Percentiles rank a stretch among this genome's conserved stretches.
Conservation (phyloP, 2,113 vertebrate genomes). For the Coptodon bakossiorum region DNA sequence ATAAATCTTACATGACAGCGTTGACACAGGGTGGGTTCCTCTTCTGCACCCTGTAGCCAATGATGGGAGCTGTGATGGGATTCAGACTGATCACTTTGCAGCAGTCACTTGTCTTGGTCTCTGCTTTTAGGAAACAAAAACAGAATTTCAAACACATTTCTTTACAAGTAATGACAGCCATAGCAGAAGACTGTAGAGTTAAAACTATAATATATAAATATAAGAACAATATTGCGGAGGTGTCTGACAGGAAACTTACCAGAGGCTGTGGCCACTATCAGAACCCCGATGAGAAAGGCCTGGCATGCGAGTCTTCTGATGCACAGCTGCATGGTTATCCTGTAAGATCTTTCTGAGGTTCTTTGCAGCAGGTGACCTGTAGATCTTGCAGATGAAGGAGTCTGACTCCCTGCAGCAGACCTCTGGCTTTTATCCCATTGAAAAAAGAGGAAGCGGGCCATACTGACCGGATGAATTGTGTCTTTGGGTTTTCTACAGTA, state of each 20-base stretch:
- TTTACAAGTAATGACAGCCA: not conserved
- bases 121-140: not conserved
- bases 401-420: not conserved
- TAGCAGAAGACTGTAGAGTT: not conserved
- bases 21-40: conserved; percentile 43
- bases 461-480: not conserved
- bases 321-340: conserved; percentile 49
- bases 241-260: conserved; percentile 3
- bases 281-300: conserved; percentile 15
- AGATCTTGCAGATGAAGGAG: not conserved
- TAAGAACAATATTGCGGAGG: not conserved
- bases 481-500: not conserved
- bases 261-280: not conserved
- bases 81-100: conserved; percentile 35
- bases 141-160: not conserved
- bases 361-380: not conserved
- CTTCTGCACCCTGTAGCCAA: conserved; percentile 57
- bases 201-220: not conserved
- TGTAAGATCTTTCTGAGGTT: conserved; percentile 9
- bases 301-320: conserved; percentile 27
- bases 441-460: conserved; percentile 43
- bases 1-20: conserved; percentile 57
- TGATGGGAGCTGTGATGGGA: conserved; percentile 45
- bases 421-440: conserved; percentile 13
- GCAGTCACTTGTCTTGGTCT: conserved; percentile 21